Conservation (phyloP, 1,140 invertebrate species). For the Portunus trituberculatus region DNA sequence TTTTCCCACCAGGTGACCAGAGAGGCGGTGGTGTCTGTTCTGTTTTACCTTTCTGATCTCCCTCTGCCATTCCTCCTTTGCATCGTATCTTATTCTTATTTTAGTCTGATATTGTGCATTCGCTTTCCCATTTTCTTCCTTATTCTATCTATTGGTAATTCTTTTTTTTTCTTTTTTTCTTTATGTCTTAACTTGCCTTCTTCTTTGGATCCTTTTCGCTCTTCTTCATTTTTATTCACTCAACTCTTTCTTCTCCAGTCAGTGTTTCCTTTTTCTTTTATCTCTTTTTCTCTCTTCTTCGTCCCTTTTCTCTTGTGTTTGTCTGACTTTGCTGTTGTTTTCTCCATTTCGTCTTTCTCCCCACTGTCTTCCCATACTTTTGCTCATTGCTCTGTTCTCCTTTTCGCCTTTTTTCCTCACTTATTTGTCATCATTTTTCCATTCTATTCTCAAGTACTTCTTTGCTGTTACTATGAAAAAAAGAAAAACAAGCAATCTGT, state of each 20-base stretch:
- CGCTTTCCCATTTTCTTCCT: neutral
- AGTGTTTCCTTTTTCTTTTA: neutral
- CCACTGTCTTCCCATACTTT: neutral
- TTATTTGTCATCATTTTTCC: too few species aligned
- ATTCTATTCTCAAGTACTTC: neutral
- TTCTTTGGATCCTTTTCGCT: neutral
- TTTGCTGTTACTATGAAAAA: too few species aligned
- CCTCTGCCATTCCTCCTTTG: neutral
- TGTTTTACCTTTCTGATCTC: neutral
- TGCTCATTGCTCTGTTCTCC: neutral
- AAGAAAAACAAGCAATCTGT: too few species aligned
- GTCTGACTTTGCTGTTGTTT: neutral
- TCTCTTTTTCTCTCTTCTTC: neutral
- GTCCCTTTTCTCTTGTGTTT: neutral
- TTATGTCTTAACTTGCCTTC: neutral
- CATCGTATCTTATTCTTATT: neutral
- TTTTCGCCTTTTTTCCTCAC: neutral
- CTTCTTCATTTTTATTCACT: neutral
- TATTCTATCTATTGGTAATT: neutral
- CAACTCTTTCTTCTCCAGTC: too few species aligned
- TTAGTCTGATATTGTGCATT: neutral
- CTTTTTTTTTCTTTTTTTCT: neutral
- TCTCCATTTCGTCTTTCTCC: neutral
- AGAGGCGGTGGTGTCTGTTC: too few species aligned
- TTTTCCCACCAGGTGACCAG: too few species aligned